Percentiles rank a stretch among this genome's conserved stretches.
Conservation (phyloP, 2,888 invertebrate species). For the Chloroclysta siterata region DNA sequence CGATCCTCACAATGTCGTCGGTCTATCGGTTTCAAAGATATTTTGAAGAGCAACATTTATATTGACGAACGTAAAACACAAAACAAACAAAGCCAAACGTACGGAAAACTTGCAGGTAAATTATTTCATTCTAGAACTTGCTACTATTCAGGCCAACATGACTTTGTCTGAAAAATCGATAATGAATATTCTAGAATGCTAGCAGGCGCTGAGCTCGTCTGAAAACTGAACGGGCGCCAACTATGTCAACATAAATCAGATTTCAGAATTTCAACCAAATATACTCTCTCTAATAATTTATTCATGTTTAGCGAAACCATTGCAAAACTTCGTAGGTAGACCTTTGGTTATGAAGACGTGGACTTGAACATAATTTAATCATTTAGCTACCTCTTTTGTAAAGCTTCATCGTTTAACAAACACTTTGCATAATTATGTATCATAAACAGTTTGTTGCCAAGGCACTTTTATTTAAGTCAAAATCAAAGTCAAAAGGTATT, state of each 20-base stretch:
- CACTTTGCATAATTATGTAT: too few species aligned
- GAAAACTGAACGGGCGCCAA: conserved; percentile 20
- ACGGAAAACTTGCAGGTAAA: neutral
- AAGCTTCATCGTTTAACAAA: too few species aligned
- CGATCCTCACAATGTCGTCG: too few species aligned
- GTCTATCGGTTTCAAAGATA: too few species aligned
- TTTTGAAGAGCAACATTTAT: too few species aligned
- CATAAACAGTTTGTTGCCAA: too few species aligned
- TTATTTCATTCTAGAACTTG: neutral
- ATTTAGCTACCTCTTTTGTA: neutral
- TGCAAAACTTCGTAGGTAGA: neutral
- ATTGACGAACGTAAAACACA: too few species aligned
- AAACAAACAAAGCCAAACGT: neutral
- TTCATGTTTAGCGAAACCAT: neutral
- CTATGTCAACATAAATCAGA: conserved; percentile 25
- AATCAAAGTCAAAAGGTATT: too few species aligned
- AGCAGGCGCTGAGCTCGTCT: conserved; percentile 2
- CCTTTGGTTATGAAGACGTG: too few species aligned
- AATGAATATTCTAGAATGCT: conserved; percentile 5
- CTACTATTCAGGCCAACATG: neutral
- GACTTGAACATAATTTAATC: neutral
- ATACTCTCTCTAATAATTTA: neutral
- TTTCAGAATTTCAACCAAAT: conserved; percentile 3
- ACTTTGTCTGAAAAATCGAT: conserved; percentile 24
- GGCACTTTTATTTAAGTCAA: too few species aligned